A percentile compares a stretch with the other conserved stretches of the same genome.
Conservation (phyloP, 1,140 invertebrate species). For the Hyles euphorbiae region DNA sequence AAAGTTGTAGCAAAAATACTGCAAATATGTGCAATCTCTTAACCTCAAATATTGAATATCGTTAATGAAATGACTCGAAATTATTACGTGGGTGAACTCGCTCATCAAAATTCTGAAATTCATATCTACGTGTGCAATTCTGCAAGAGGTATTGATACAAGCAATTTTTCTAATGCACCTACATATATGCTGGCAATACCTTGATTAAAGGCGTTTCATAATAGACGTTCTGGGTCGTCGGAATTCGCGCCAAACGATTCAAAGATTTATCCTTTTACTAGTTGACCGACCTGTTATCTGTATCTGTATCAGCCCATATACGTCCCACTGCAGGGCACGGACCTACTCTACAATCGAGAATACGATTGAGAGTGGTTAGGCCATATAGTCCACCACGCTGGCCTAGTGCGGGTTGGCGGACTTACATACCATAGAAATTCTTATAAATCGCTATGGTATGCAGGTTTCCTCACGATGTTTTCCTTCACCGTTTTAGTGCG, state of each 20-base stretch:
- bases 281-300: background rate
- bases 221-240: conserved; percentile 4
- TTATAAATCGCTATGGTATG: too few species aligned
- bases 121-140: conserved; percentile 13
- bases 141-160: conserved; percentile 18
- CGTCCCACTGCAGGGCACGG: too few species aligned
- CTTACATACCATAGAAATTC: too few species aligned
- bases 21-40: too few species aligned
- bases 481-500: too few species aligned
- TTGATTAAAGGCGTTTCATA: conserved; percentile 20
- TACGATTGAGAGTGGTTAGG: too few species aligned
- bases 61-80: conserved; percentile 8
- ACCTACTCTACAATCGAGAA: too few species aligned
- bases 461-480: too few species aligned
- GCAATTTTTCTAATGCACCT: conserved; percentile 27
- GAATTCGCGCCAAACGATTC: conserved; percentile 16
- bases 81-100: background rate
- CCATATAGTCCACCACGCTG: too few species aligned
- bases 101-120: conserved; percentile 14
- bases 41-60: background rate
- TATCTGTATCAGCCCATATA: too few species aligned
- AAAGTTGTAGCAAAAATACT: too few species aligned
- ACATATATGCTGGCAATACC: conserved; percentile 18
- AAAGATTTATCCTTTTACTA: conserved; percentile 11
- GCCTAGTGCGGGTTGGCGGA: too few species aligned